A percentile compares a stretch with the other conserved stretches of the same genome.
phyloP scores from a whole-genome alignment of 2,888 invertebrate species.

The Meghimatium bilineatum region DNA sequence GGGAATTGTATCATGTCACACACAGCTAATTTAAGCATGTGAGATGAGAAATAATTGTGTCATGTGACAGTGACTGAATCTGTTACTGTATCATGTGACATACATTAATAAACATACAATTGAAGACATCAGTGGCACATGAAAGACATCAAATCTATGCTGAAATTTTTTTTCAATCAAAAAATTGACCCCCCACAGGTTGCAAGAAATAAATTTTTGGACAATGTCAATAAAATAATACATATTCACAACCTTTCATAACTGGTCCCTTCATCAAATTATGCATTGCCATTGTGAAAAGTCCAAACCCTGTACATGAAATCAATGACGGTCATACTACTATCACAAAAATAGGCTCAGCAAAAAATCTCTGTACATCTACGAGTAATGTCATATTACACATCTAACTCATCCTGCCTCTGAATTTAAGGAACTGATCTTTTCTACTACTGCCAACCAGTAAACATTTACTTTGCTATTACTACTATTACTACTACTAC shows the following conservation, averaged over 20 bases:
- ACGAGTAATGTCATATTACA: background rate
- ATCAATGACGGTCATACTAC: background rate
- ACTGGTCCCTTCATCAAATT: background rate
- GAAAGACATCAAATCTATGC: constrained; percentile 5
- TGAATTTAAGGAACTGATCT: too few species aligned
- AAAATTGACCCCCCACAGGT: background rate
- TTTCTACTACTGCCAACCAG: too few species aligned
- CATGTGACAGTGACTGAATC: too few species aligned
- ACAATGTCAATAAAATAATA: background rate
- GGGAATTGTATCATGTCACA: too few species aligned
- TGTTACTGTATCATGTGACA: too few species aligned
- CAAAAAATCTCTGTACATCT: background rate
- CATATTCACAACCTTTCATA: constrained; percentile 2
- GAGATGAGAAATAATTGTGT: too few species aligned
- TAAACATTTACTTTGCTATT: too few species aligned
- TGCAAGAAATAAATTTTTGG: background rate
- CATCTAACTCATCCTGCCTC: background rate
- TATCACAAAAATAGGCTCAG: background rate
- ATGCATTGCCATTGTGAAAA: background rate
- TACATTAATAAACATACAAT: too few species aligned
- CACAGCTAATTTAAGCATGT: too few species aligned
- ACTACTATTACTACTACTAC: too few species aligned
- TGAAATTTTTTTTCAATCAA: background rate
- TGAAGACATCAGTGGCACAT: background rate
- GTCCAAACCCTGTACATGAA: background rate